A percentile compares a stretch with the other conserved stretches of the same genome.
Evolutionary conservation across 1,140 invertebrate species (phyloP).

Genomic region (Drosophila obscura): DNA sequence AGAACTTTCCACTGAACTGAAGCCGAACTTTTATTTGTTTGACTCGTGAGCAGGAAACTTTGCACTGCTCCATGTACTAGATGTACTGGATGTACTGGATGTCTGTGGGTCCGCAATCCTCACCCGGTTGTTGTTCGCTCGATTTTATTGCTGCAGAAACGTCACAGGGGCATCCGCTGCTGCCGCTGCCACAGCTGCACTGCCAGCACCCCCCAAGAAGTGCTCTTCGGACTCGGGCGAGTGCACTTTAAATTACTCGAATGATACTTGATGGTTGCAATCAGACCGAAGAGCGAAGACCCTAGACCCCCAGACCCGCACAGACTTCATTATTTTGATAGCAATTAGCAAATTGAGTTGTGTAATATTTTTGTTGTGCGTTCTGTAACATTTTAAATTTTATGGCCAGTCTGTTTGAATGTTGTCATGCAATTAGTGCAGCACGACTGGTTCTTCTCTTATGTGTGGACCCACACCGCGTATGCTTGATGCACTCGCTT

Average conservation of each 20-base stretch:
- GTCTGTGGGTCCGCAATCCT: no score
- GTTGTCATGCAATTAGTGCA: conserved; percentile 75
- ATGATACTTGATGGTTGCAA: conserved; percentile 81
- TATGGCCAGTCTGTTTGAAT: conserved; percentile 32
- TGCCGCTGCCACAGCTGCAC: neutral
- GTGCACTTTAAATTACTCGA: conserved; percentile 79
- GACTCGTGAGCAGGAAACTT: conserved; percentile 69
- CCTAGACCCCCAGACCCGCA: neutral
- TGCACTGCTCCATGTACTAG: conserved; percentile 26
- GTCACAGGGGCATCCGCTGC: conserved; percentile 25
- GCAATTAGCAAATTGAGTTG: conserved; percentile 82
- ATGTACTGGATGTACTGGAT: neutral
- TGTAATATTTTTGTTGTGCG: conserved; percentile 71
- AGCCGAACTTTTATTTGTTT: conserved; percentile 77
- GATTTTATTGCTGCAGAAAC: conserved; percentile 63
- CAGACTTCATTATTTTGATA: conserved; percentile 81
- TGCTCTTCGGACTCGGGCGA: conserved; percentile 24
- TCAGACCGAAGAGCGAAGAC: conserved; percentile 40
- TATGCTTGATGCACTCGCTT: conserved; percentile 47
- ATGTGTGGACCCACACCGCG: conserved; percentile 43
- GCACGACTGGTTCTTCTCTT: conserved; percentile 35
- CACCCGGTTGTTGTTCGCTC: conserved; percentile 11
- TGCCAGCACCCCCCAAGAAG: conserved; percentile 17
- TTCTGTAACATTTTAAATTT: conserved; percentile 21
- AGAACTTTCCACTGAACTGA: conserved; percentile 65